Base-by-base conservation (phyloP, 2,888 invertebrate species). In the Stenurella melanura region DNA sequence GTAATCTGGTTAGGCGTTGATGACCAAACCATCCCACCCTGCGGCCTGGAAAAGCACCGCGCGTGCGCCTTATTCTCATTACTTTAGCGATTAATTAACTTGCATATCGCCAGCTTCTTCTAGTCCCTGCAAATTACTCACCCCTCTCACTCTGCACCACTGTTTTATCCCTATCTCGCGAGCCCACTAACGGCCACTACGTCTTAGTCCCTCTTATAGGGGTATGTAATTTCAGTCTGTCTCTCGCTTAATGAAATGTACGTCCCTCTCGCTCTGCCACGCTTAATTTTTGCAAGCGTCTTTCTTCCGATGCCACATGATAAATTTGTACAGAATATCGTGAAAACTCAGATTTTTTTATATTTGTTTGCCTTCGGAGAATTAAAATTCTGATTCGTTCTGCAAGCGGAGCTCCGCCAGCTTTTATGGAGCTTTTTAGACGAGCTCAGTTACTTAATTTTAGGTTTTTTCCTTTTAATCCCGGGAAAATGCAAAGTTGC, bases 1-100 rank as follows among this genome's bases (percentile, higher is more conserved):
- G 86, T 89, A 89, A 89, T 92, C 92, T 91, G 91, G 91, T 88
- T 92, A 92, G 92, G 89, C 90, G 89, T 89, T 93, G 92, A 80
- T 81, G 82, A 82, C 81, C 80, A 76, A 82, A 80, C 75, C 80
- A 80, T 78, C 84, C 84, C 85, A 82, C 84, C 84, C 85, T 83
- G 76, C 83, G 84, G 84, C 80, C 80, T 79, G 79, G 75, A 75
- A 76, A 76, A 60, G 26, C 71, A 80, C 57, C 76, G 86, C 89
- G 89, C 88, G 85, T 88, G 90, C 90, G 89, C 89, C 83, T 82
- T 89, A 85, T 87, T 86, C 90, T 90, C 90, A 90, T 90, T 90
- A 90, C 89, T 89, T 88, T 88, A 87, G 89, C 89, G 90, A 90
- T 90, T 90, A 90, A 90, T 90, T 90, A 90, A 90, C 90, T 90